Base-by-base conservation (phyloP, 92 coral and sea anemone species). In the Ricordea florida region DNA sequence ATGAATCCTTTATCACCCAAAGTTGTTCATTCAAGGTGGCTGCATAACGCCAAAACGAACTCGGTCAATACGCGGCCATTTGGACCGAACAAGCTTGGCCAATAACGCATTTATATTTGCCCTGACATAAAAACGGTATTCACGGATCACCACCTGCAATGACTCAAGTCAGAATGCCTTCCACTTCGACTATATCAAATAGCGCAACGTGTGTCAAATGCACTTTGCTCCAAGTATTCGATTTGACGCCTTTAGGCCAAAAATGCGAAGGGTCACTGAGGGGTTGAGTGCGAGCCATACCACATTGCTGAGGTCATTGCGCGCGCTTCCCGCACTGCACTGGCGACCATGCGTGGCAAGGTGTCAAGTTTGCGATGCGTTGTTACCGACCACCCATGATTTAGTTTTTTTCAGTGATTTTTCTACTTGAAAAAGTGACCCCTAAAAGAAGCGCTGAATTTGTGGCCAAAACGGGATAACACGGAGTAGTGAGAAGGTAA, bases 301-400 rank as follows among this genome's bases (percentile, higher is more conserved):
- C 77, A 55, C 65, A 37, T 42, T 37, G 77, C 65, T 70, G 63
- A 70, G 62, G 43, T 70, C 77, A 70, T 70, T 28, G 27, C 31
- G 65, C 27, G 15, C 53, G 18, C n/a, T n/a, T 22, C 40, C 42
- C 53, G 66, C 38, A 55, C 56, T 53, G 65, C 65, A 40, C 55
- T 30, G 29, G 6, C 47, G 64, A 40, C 30, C 77, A 70, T 70
- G 77, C 77, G 77, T 70, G 30, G 27, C 28, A 15, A 29, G 42
- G 35, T 11, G 42, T 20, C 20, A 37, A 58, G 30, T 6, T 16
- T 49, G 25, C 3, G 16, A 24, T 57, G 47, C 22, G 77, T 70
- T 70, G 42, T 25, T 29, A 10, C n/a, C 21, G 66, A 55, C 77
- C 44, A 70, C 77, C 66, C 77, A 70, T 70, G 77, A 70, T 17